These are phyloP conservation scores for Scytalopus superciliaris DNA, from an alignment of 2,113 vertebrate genomes.

Conservation along the genomic window DNA sequence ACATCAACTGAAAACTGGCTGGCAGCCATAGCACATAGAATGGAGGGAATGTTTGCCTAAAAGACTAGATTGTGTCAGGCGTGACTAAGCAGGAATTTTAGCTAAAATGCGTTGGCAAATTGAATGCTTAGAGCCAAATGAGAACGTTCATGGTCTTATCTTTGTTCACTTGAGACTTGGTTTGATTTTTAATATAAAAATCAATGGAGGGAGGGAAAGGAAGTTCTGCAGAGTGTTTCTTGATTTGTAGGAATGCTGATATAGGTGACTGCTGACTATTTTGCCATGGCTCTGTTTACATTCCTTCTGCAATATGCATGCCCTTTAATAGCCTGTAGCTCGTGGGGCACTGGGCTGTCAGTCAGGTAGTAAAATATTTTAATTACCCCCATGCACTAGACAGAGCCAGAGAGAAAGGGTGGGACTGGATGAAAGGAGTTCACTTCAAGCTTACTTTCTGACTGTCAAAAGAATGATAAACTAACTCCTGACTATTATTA, in stretches of 20 bases:
- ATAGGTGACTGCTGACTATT: background rate
- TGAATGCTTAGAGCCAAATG: slow-evolving; percentile 11
- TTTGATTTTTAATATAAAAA: background rate
- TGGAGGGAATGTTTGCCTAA: background rate
- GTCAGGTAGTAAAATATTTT: slow-evolving; percentile 20
- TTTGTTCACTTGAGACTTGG: background rate
- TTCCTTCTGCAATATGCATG: background rate
- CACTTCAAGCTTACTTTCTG: background rate
- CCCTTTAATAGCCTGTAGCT: background rate
- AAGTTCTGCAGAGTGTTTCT: background rate
- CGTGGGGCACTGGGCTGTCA: background rate
- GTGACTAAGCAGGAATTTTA: slow-evolving; percentile 59
- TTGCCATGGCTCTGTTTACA: slow-evolving; percentile 3
- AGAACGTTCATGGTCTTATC: background rate
- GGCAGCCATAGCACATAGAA: background rate
- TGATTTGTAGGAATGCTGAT: background rate
- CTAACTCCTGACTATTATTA: background rate
- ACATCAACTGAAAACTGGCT: slow-evolving; percentile 10
- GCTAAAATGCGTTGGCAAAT: slow-evolving; percentile 2
- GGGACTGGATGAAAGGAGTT: background rate
- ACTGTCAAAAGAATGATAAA: background rate
- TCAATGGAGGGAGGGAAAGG: background rate
- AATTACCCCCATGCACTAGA: background rate
- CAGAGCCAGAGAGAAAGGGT: background rate
- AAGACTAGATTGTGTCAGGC: slow-evolving; percentile 44